Evolutionary conservation across 2,888 invertebrate species (phyloP), one percentile per base, ranked within the genome.

Genomic region (Caenorhabditis angaria): DNA sequence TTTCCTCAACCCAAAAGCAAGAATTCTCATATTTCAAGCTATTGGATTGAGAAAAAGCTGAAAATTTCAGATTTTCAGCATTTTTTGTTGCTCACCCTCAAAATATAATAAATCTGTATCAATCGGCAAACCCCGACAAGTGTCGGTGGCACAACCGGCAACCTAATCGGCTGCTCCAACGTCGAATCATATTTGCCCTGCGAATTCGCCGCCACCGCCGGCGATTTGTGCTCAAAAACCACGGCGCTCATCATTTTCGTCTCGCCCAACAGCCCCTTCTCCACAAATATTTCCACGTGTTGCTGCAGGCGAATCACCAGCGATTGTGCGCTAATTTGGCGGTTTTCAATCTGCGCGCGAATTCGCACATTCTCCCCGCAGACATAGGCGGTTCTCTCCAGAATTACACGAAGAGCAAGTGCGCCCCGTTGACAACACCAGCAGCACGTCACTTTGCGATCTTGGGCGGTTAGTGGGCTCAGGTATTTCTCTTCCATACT

Each of bases 401-500:
- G 88, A 59, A 91, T 91, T 47, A 92, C 91, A 67, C 92, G 89
- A 61, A 93, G 88, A 48, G 91, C 90, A 1, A 93, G 90, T 10
- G 92, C 91, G 24, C 92, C 92, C 70, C 91, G 90, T 83, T 91
- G 91, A 88, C 93, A 93, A 85, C 93, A 93, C 87, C 92, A 90
- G 84, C 92, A 92, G 85, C 92, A 92, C 6, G 91, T 90, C 50
- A 91, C 91, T 82, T 90, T 90, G 71, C 91, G 90, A 84, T 92
- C 91, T 80, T 91, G 91, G 20, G 91, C 91, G 47, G 91, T 90
- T 85, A 91, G 89, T 0, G 92, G 91, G 89, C 91, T 91, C 92
- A 93, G 88, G 87, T 92, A 92, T 84, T 92, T 91, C 86, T 92
- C 92, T 77, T 93, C 93, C 92, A 92, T 92, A 88, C 92, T 92